A percentile compares a stretch with the other conserved stretches of the same genome.
Conservation (phyloP, 2,113 vertebrate genomes). For the Struthio camelus region DNA sequence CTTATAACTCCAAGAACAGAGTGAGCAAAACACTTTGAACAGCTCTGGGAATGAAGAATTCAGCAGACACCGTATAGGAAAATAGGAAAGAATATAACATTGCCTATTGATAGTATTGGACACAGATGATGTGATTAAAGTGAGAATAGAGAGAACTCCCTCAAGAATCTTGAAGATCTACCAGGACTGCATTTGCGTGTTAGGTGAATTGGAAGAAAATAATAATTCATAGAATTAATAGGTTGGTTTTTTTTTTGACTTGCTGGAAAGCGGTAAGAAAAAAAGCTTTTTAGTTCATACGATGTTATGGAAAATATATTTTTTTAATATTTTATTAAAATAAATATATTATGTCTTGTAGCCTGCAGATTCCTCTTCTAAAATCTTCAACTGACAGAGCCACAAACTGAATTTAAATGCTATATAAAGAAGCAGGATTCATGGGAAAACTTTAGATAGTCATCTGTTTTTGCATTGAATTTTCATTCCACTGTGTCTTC, state of each 20-base stretch:
- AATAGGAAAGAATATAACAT: background rate
- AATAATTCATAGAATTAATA: background rate
- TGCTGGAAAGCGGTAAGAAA: background rate
- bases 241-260: background rate
- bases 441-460: background rate
- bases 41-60: background rate
- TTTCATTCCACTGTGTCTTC: background rate
- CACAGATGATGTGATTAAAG: constrained; percentile 12
- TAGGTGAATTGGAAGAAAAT: background rate
- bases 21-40: background rate
- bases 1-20: background rate
- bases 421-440: background rate
- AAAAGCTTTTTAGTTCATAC: background rate
- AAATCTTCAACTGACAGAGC: background rate
- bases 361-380: background rate
- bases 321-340: background rate
- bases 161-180: background rate
- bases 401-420: background rate
- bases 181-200: background rate
- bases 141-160: background rate
- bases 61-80: background rate
- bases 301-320: background rate
- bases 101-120: background rate
- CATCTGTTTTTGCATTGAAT: background rate
- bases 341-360: background rate